Base-by-base conservation (phyloP, 2,888 invertebrate genomes). In the Drosophila merina region DNA sequence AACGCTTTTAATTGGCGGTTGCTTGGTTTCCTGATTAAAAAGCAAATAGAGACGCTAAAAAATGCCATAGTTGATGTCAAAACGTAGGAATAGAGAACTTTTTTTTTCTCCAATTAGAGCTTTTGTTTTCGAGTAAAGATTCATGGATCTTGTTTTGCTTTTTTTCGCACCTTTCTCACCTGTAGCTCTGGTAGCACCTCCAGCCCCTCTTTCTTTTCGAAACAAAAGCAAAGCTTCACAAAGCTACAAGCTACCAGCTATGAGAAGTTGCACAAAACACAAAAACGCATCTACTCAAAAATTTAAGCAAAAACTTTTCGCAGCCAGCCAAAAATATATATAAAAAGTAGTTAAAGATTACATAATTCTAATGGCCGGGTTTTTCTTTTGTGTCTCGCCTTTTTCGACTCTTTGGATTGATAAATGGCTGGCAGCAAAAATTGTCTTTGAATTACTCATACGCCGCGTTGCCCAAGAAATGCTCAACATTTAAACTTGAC, bases 401-500 rank as follows among this genome's bases (percentile, higher is more conserved):
- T n/a, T 36, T 6, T 2, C 5, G 40, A 20, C 36, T n/a, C 5
- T 5, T 2, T 12, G 40, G 40, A 1, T 3, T 42, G 40, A 77
- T 78, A 75, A 81, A 67, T 72, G 71, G 75, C 64, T 45, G 26
- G 40, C 56, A 48, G 66, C 57, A 74, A 14, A 74, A 14, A 45
- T n/a, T n/a, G 38, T 48, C 62, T 59, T 54, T 56, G 56, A 64
- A 77, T 79, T 85, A 81, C 85, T 77, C 81, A 84, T 80, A 68
- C 84, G 77, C 40, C 73, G 56, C 38, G 69, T 69, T 77, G 83
- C 57, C 77, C 68, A 82, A 70, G 76, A 70, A 78, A 75, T 69
- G 51, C 67, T 71, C 62, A 76, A 74, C 72, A 79, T 73, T 82
- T 73, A 72, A 86, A 83, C 83, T 82, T 86, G 75, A 76, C 83